Base-by-base conservation (phyloP, 2,797 vertebrate species). In the Helicolenus hilgendorfi region DNA sequence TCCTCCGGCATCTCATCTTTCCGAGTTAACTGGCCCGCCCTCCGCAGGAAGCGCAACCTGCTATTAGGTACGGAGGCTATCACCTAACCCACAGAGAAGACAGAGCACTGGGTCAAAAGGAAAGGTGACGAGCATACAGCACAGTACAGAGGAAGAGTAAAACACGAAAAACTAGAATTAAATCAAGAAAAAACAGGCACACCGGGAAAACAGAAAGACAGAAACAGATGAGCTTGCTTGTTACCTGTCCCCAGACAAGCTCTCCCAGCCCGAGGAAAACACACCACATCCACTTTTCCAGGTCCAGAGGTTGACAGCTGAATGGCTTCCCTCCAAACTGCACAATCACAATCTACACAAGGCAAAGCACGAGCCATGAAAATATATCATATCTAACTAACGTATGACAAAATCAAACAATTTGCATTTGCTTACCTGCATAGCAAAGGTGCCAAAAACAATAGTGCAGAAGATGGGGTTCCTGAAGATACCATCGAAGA, bases 211-310 rank as follows among this genome's bases (percentile, higher is more conserved):
- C 1, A 36, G 4, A 83, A 31, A 75, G 27, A 70, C 4, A 78
- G 7, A 84, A 69, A 80, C n/a, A 56, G 68, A 72, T 73, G 27
- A 71, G n/a, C 29, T 58, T 41, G 56, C n/a, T 41, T 60, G 7
- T 97, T 97, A 99, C 99, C 98, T 99, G 99, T 92, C 99, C 99
- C 99, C 99, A 99, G 63, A 99, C 97, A 33, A 99, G 98, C 92
- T 99, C 99, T 94, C 99, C 99, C 31, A 99, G 82, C 65, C 99
- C 99, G 10, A 99, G 98, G 96, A 99, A 99, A 91, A 99, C 97
- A 95, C 99, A 99, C 99, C 99, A 99, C 98, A 99, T 98, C 99
- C 99, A 99, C 91, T 99, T 99, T 89, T 99, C 99, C 91, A 99
- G 90, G 92, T 98, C 96, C 85, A 99, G 97, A 7, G 99, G 98